These are phyloP conservation scores for Neodon shergylaensis DNA, from an alignment of 2,113 vertebrate species.

Conservation along the genomic window DNA sequence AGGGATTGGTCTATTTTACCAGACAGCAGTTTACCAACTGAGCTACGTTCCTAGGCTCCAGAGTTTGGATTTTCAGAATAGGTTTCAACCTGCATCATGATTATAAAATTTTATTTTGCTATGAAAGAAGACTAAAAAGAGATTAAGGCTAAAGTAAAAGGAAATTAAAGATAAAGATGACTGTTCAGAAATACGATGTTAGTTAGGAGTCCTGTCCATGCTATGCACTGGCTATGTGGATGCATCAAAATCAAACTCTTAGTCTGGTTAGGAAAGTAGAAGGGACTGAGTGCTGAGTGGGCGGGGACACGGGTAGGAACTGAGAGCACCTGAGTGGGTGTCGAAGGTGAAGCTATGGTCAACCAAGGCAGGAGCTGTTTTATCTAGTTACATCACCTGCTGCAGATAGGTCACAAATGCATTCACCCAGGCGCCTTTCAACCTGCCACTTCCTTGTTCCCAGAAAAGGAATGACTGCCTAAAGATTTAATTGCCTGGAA, in stretches of 20 bases:
- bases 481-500: neutral
- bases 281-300: neutral
- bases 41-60: neutral
- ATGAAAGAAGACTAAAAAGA: neutral
- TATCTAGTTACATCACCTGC: neutral
- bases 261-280: neutral
- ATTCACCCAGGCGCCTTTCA: too few species aligned
- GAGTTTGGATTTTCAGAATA: neutral
- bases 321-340: neutral
- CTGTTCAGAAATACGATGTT: neutral
- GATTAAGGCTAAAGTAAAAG: neutral
- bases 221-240: neutral
- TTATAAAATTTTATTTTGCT: neutral
- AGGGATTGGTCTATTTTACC: neutral
- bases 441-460: neutral
- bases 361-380: neutral
- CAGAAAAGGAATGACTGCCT: neutral
- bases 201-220: neutral
- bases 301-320: neutral
- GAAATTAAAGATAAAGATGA: neutral
- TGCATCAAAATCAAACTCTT: neutral
- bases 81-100: neutral
- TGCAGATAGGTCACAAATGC: neutral
- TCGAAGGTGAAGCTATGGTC: neutral
- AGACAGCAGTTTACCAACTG: neutral